Conservation (phyloP, 1,140 invertebrate species). For the Sitodiplosis mosellana region DNA sequence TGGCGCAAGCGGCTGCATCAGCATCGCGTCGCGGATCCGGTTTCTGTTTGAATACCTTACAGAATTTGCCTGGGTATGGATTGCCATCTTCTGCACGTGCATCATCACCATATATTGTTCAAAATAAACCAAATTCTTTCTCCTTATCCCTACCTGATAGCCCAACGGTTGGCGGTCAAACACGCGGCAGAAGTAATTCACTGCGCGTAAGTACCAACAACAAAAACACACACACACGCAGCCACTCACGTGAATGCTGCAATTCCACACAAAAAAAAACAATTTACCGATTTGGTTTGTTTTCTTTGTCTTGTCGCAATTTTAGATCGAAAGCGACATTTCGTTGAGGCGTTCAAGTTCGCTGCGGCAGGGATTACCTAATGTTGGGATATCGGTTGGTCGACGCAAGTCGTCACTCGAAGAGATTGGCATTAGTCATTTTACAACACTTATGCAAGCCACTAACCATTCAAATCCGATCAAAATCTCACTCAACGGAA, state of each 20-base stretch:
- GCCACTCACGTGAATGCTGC: too few species aligned
- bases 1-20: conserved; percentile 22
- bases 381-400: conserved; percentile 28
- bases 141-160: conserved; percentile 73
- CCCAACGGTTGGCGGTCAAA: conserved; percentile 53
- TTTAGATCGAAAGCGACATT: conserved; percentile 52
- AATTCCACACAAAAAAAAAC: not conserved
- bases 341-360: conserved; percentile 66
- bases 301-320: not conserved
- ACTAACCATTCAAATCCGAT: conserved; percentile 47
- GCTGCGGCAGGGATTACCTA: conserved; percentile 50
- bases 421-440: conserved; percentile 65
- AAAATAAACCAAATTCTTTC: conserved; percentile 53
- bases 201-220: conserved; percentile 40
- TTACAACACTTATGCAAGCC: conserved; percentile 38
- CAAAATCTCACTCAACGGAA: conserved; percentile 67
- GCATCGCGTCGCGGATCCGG: conserved; percentile 36
- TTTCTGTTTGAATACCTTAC: conserved; percentile 25
- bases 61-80: conserved; percentile 35
- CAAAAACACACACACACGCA: not conserved
- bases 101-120: conserved; percentile 43
- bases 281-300: conserved; percentile 5
- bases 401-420: conserved; percentile 64
- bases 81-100: conserved; percentile 33
- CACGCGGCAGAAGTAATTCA: conserved; percentile 66